These are phyloP conservation scores for Trichosurus vulpecula DNA, from an alignment of 2,797 vertebrate species.

Conservation along the genomic window DNA sequence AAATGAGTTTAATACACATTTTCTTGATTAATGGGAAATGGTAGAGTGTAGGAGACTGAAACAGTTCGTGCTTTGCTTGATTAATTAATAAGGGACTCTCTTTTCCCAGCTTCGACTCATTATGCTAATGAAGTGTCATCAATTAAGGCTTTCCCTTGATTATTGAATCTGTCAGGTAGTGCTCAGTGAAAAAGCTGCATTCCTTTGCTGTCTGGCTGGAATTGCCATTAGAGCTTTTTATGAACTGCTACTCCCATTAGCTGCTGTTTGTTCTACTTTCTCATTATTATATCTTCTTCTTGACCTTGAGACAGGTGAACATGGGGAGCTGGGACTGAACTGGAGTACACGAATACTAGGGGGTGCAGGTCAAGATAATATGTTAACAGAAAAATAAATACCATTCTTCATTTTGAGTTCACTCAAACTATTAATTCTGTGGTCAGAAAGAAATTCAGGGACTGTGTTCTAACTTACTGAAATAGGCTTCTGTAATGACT, in stretches of 20 bases:
- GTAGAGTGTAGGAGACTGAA: conserved; percentile 85
- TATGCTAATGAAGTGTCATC: conserved; percentile 91
- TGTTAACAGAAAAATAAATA: conserved; percentile 75
- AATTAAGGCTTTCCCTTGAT: conserved; percentile 89
- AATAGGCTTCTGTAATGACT: conserved; percentile 22
- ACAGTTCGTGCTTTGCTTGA: conserved; percentile 87
- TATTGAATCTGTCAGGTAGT: conserved; percentile 88
- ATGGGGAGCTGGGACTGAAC: conserved; percentile 64
- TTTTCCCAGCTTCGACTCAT: conserved; percentile 88
- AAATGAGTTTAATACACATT: conserved; percentile 84
- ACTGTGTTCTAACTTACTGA: conserved; percentile 71
- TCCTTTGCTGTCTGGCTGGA: conserved; percentile 81
- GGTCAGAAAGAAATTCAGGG: conserved; percentile 77
- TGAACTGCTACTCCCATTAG: conserved; percentile 80
- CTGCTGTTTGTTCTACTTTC: conserved; percentile 81
- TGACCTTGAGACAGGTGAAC: conserved; percentile 83
- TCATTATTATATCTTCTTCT: conserved; percentile 77
- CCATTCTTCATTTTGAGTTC: conserved; percentile 66
- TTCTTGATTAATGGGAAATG: conserved; percentile 87
- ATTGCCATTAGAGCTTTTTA: conserved; percentile 80
- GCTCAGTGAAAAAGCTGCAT: conserved; percentile 83
- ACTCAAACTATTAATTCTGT: conserved; percentile 79
- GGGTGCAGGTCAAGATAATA: conserved; percentile 70
- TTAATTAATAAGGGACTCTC: conserved; percentile 88
- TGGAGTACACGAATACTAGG: conserved; percentile 56